These are phyloP conservation scores for Muntiacus muntjak DNA, from an alignment of 2,113 vertebrate species.

Conservation along the genomic window DNA sequence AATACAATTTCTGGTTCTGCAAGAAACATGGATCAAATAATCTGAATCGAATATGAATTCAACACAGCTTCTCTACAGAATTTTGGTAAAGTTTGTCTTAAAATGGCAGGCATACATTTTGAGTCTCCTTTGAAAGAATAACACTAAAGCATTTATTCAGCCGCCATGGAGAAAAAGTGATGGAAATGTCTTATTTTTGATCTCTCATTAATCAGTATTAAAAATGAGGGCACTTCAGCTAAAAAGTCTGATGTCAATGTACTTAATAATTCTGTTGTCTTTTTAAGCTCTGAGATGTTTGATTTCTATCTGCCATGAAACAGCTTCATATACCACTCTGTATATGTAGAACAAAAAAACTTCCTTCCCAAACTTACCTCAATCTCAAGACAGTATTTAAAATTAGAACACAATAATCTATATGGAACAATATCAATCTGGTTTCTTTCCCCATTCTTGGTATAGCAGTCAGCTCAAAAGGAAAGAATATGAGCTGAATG, in stretches of 20 bases:
- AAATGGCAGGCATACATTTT: neutral
- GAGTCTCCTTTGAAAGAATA: neutral
- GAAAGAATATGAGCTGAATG: neutral
- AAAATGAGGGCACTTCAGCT: neutral
- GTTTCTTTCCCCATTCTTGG: neutral
- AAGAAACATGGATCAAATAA: constrained; percentile 8
- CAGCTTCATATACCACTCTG: neutral
- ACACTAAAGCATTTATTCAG: neutral
- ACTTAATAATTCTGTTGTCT: neutral
- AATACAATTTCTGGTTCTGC: neutral
- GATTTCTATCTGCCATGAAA: neutral
- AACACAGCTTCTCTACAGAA: neutral
- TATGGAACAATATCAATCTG: neutral
- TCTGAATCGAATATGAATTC: neutral
- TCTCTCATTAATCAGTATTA: neutral
- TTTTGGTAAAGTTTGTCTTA: neutral
- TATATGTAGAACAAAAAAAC: neutral
- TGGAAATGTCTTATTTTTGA: neutral
- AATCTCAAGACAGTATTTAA: neutral
- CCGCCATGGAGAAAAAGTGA: neutral
- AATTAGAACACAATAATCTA: constrained; percentile 8
- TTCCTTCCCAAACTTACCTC: constrained; percentile 29
- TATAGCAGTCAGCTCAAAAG: constrained; percentile 21
- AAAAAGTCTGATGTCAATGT: neutral
- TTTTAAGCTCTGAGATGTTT: neutral